Evolutionary conservation across 1,140 invertebrate species (phyloP).

Genomic region (Plodia interpunctella): DNA sequence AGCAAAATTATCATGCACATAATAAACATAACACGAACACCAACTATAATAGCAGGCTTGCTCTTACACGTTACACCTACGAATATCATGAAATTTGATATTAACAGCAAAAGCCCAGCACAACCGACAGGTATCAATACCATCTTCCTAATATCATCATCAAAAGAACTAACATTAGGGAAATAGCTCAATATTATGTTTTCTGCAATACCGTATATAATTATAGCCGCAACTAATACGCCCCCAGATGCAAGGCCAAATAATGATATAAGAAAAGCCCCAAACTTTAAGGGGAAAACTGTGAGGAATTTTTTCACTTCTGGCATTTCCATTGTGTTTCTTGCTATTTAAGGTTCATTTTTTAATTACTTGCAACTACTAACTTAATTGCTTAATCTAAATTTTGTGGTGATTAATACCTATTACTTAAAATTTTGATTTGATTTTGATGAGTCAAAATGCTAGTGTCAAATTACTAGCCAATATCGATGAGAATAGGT

Average conservation of each 20-base stretch:
- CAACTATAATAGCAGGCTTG: constrained; percentile 12
- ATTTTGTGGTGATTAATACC: too few species aligned
- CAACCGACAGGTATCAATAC: constrained; percentile 34
- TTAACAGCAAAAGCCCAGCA: constrained; percentile 31
- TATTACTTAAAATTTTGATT: too few species aligned
- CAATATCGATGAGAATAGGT: too few species aligned
- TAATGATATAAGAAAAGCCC: constrained; percentile 37
- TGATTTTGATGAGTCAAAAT: too few species aligned
- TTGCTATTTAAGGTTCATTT: too few species aligned
- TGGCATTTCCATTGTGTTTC: constrained; percentile 39
- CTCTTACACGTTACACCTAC: constrained; percentile 22
- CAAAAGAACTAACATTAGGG: neutral
- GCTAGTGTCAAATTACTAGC: too few species aligned
- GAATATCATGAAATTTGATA: constrained; percentile 28
- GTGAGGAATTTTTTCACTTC: constrained; percentile 31
- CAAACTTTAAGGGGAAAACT: constrained; percentile 30
- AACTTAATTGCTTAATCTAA: neutral
- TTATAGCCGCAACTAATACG: constrained; percentile 28
- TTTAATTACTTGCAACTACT: too few species aligned
- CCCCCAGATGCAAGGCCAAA: constrained; percentile 34
- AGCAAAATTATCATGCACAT: constrained; percentile 31
- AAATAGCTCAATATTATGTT: constrained; percentile 23
- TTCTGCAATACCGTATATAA: constrained; percentile 40
- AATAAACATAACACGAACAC: constrained; percentile 22
- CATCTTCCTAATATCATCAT: constrained; percentile 34